Conservation (phyloP, 2,888 invertebrate genomes). For the Orthonevra nobilis region DNA sequence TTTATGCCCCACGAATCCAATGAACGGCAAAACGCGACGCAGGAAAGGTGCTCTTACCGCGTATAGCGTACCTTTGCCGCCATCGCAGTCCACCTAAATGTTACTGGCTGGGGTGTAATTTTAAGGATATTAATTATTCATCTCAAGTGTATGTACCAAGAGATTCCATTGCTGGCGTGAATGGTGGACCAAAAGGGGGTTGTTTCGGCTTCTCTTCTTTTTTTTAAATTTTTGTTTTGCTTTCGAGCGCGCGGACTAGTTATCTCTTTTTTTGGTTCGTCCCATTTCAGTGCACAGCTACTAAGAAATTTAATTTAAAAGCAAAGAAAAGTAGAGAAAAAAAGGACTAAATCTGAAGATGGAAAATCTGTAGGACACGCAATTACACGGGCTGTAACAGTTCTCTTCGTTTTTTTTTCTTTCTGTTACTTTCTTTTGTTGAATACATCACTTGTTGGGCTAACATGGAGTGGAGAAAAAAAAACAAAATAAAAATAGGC, state of each 20-base stretch:
- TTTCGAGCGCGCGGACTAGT: slow-evolving; percentile 42
- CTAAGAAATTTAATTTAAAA: slow-evolving; percentile 69
- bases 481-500: slow-evolving; percentile 46
- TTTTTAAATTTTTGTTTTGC: slow-evolving; percentile 21
- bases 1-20: slow-evolving; percentile 51
- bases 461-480: slow-evolving; percentile 37
- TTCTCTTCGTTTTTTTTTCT: slow-evolving; percentile 23
- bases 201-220: slow-evolving; percentile 24
- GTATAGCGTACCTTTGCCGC: neutral
- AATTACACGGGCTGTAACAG: slow-evolving; percentile 67
- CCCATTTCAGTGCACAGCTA: slow-evolving; percentile 35
- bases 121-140: slow-evolving; percentile 70
- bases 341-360: slow-evolving; percentile 58
- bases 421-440: slow-evolving; percentile 45
- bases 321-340: slow-evolving; percentile 44
- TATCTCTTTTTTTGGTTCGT: slow-evolving; percentile 40
- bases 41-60: slow-evolving; percentile 15
- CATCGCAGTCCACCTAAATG: slow-evolving; percentile 29
- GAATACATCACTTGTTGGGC: slow-evolving; percentile 62
- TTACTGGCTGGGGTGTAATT: slow-evolving; percentile 65
- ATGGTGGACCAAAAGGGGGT: slow-evolving; percentile 48
- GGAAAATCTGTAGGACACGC: slow-evolving; percentile 66
- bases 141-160: slow-evolving; percentile 49
- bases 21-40: slow-evolving; percentile 35
- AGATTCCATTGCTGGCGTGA: slow-evolving; percentile 49